Base-by-base conservation (phyloP, 2,888 invertebrate species). In the Onthophagus sagittarius region DNA sequence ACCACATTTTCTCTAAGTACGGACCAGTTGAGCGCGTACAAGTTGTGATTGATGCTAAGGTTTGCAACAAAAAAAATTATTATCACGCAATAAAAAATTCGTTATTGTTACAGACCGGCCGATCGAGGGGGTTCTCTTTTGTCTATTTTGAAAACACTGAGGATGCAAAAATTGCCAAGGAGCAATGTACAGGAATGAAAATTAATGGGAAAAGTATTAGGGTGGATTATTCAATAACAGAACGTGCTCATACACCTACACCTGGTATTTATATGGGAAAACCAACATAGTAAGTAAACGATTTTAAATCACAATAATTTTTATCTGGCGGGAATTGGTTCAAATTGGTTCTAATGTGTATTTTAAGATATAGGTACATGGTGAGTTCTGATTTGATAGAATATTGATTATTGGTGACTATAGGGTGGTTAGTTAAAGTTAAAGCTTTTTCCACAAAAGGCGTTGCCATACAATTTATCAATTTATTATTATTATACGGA, bases 221-320 rank as follows among this genome's bases (percentile, higher is more conserved):
- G 78, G 98, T 98, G 6, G 98, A 98, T 86, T 98, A 91, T 86
- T 98, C 98, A 5, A 97, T 98, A 81, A 98, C 98, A 63, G 93
- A 96, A 86, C 90, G 98, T 74, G 96, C 98, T 7, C 98, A 98
- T 84, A 97, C 98, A 0, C 98, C 98, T 9, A 99, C 98, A 4
- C 98, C 98, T 5, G 98, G 98, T 73, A 94, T 98, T 79, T 98
- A 98, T 83, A 96, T 97, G 93, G 98, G 98, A 70, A 95, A 94
- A 85, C 95, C 96, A 0, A 95, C 96, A 23, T 88, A 89, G 91
- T 92, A 84, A 88, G 90, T 87, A n/a, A n/a, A n/a, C n/a, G 15
- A 15, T 70, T 11, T 53, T 62, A 23, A 32, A 15, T 67, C 11
- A 72, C 9, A 9, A 13, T 13, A 64, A 69, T 73, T 64, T 71